Base-by-base conservation (phyloP, 2,888 invertebrate species). In the Epistrophe eligans region DNA sequence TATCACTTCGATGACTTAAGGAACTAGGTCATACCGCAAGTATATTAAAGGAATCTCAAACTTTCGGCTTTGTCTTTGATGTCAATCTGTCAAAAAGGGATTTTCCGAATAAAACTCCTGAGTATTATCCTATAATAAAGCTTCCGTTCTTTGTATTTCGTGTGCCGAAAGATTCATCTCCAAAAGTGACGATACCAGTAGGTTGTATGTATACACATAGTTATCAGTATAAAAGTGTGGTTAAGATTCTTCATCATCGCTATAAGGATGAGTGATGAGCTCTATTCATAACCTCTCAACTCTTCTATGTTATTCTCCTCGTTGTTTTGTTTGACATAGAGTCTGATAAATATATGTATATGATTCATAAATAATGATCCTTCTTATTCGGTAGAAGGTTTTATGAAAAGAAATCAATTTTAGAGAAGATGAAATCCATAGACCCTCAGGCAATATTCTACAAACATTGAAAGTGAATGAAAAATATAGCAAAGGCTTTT, bases 211-310 rank as follows among this genome's bases (percentile, higher is more conserved):
- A 24, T 24, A 24, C 3, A 24, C 3, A 52, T n/a, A 17, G 28
- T 64, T 50, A 48, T 48, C 15, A 28, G 3, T 52, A 24, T n/a
- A 32, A 19, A 19, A 40, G 40, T 19, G n/a, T 32, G 43, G 64
- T 64, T 28, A 48, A 45, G 15, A 50, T 35, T 35, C 45, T 6
- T 48, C 32, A 38, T 19, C 35, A 50, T 35, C 19, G 17, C 38
- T 11, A 48, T 17, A 50, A 52, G 58, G 62, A 70, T 74, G 17
- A 77, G 67, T 1, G 19, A 64, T 83, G 62, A 62, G 13, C 50
- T 79, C 77, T 70, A 79, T 67, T 70, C 79, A 83, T 74, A 77
- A 83, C 83, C 79, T 77, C 74, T 77, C 58, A 77, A 77, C 50
- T 60, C 50, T 11, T 60, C n/a, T 17, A 62, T 32, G 55, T n/a